Percentiles rank a stretch among this genome's conserved stretches.
phyloP scores from a whole-genome alignment of 1,140 invertebrate species.

The Apis dorsata region DNA sequence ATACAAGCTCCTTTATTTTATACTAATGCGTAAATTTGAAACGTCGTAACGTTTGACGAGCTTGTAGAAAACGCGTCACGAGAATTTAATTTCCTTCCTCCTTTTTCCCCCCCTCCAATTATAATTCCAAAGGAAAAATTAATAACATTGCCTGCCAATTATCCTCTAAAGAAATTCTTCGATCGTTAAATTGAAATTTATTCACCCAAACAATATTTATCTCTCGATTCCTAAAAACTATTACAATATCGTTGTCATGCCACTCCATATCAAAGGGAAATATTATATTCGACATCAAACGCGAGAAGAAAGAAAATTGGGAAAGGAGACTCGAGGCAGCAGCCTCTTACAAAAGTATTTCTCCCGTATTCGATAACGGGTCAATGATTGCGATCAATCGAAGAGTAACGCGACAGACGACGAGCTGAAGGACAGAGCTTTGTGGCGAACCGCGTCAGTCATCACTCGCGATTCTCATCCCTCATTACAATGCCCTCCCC shows the following conservation, averaged over 20 bases:
- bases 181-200: too few species aligned
- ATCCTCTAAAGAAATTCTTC: too few species aligned
- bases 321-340: neutral
- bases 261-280: too few species aligned
- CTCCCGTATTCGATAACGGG: slow-evolving; percentile 7
- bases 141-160: too few species aligned
- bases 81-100: neutral
- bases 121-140: too few species aligned
- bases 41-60: neutral
- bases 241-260: too few species aligned
- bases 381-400: slow-evolving; percentile 18
- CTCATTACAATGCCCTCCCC: slow-evolving; percentile 65
- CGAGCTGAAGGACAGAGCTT: slow-evolving; percentile 15
- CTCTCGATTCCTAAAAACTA: too few species aligned
- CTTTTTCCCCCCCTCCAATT: too few species aligned
- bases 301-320: neutral
- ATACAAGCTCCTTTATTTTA: neutral
- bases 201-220: too few species aligned
- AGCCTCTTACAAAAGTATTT: slow-evolving; percentile 5
- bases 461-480: slow-evolving; percentile 58
- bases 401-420: neutral
- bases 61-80: neutral
- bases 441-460: slow-evolving; percentile 1
- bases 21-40: neutral
- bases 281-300: too few species aligned